Conservation (phyloP, 2,113 vertebrate species). For the Phainopepla nitens region DNA sequence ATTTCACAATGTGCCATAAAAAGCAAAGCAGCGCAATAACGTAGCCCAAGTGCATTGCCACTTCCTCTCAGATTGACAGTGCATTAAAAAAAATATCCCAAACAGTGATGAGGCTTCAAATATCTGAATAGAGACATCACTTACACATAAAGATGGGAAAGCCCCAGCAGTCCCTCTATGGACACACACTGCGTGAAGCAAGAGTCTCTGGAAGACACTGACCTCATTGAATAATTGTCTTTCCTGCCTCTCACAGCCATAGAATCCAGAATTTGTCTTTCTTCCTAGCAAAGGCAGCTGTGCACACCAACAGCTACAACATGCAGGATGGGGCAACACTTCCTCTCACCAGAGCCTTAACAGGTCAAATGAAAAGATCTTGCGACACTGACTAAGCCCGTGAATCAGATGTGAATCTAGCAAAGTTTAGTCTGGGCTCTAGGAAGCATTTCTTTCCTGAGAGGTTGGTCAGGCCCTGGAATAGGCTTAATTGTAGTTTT, state of each 20-base stretch:
- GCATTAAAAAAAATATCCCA: not conserved
- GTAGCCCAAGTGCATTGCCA: not conserved
- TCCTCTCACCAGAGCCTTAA: not conserved
- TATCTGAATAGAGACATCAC: not conserved
- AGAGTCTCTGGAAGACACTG: not conserved
- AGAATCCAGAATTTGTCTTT: not conserved
- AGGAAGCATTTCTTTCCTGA: not conserved
- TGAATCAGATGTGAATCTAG: not conserved
- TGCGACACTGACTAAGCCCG: not conserved
- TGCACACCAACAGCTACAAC: not conserved
- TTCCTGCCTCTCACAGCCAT: not conserved
- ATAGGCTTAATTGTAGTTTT: not conserved
- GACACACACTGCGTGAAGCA: not conserved
- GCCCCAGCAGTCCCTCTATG: not conserved
- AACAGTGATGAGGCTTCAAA: not conserved
- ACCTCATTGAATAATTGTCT: not conserved
- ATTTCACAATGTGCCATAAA: not conserved
- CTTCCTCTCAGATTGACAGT: not conserved
- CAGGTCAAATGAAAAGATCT: not conserved
- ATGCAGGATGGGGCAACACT: accelerated
- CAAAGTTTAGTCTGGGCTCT: not conserved
- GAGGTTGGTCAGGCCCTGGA: not conserved
- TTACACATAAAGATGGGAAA: not conserved
- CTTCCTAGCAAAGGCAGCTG: not conserved
- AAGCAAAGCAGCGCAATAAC: not conserved